Conservation (phyloP, 2,113 vertebrate species). For the Salvelinus fontinalis region DNA sequence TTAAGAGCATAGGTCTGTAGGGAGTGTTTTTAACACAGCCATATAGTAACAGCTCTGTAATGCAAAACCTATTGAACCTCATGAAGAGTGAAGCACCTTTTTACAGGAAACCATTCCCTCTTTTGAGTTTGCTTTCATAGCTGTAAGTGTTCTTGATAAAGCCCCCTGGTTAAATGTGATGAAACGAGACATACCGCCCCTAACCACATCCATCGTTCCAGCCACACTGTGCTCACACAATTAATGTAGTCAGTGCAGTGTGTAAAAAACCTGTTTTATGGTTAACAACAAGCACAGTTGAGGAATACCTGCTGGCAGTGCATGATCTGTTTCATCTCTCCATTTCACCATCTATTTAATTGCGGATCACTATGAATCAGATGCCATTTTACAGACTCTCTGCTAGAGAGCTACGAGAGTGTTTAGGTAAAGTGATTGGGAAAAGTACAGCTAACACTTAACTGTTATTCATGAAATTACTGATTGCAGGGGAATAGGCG, state of each 20-base stretch:
- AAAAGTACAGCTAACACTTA: not conserved
- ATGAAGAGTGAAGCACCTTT: not conserved
- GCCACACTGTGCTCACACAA: not conserved
- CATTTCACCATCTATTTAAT: not conserved
- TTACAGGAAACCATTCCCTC: not conserved
- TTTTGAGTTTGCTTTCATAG: not conserved
- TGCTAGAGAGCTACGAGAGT: not conserved
- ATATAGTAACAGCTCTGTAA: not conserved
- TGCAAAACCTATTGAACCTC: not conserved
- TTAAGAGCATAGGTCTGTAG: not conserved
- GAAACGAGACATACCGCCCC: not conserved
- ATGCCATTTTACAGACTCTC: not conserved
- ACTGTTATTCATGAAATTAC: not conserved
- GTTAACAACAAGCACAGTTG: not conserved
- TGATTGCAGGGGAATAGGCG: not conserved
- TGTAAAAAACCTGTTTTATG: not conserved
- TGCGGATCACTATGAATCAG: not conserved
- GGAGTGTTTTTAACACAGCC: not conserved
- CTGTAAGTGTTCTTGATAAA: constrained; percentile 5
- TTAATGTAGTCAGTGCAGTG: not conserved
- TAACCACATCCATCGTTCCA: not conserved
- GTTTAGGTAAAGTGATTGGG: not conserved
- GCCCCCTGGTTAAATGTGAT: not conserved
- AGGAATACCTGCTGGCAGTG: not conserved
- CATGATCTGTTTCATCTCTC: not conserved